Conservation (phyloP, 2,113 vertebrate species). For the Mastomys natalensis region DNA sequence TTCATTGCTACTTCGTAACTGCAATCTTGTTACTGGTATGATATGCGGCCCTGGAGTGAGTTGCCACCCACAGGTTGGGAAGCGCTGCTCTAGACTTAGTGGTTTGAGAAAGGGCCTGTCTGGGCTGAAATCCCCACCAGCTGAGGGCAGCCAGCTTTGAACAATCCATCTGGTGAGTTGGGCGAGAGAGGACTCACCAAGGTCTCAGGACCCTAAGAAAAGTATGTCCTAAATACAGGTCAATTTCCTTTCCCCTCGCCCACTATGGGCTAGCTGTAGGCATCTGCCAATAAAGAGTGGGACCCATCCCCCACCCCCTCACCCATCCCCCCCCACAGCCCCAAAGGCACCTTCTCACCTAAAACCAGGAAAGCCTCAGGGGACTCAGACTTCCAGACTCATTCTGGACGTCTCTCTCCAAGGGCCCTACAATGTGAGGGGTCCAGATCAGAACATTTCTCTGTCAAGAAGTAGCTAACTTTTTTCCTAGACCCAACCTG, state of each 20-base stretch:
- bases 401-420: neutral
- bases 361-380: neutral
- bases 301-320: no score
- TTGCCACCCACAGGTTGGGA: neutral
- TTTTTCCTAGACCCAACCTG: accelerated
- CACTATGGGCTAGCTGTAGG: accelerated
- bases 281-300: neutral
- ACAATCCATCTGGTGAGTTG: no score
- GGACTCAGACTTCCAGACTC: neutral
- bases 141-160: neutral
- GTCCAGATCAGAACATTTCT: neutral
- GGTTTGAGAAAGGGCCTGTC: neutral
- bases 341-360: neutral
- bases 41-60: neutral
- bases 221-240: neutral
- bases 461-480: neutral
- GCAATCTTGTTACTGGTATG: neutral
- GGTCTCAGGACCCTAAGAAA: slow-evolving; percentile 8
- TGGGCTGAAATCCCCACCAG: neutral
- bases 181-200: neutral
- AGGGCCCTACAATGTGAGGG: neutral
- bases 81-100: neutral
- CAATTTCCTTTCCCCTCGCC: neutral
- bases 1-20: neutral
- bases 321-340: no score